Evolutionary conservation across 53 echinoderm and acorn worm genomes (phyloP), one percentile per base, ranked within the genome.

Genomic region (Patiria pectinifera): DNA sequence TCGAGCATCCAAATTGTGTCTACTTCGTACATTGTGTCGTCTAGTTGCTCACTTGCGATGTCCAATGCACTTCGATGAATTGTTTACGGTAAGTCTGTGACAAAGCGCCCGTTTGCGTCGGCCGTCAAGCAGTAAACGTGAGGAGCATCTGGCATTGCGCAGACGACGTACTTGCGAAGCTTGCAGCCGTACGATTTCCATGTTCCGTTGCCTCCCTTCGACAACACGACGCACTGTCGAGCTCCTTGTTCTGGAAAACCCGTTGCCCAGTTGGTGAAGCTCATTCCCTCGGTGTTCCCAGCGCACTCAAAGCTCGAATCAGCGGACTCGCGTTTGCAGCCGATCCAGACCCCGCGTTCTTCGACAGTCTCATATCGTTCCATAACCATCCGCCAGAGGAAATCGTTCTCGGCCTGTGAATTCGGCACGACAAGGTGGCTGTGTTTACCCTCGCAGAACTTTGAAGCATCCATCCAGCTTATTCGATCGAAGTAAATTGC

Each of bases 351-450:
- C 35, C 24, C 78, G 10, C 24, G 78, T 43, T 6, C 44, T 35
- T 3, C 4, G 8, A 0, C 78, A 14, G 35, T 10, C 13, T 22
- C 43, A 78, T 5, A 13, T 14, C 8, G n/a, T 45, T 26, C 78
- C 78, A 78, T 7, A 1, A 43, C 78, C 78, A 14, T 43, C 26
- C 9, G 24, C 78, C 78, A 78, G 78, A 78, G 23, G 78, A 45
- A 26, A 14, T 78, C 78, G 14, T 78, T 78, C 78, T 78, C 78
- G 44, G 78, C 78, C 78, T 78, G 78, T 78, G 78, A 78, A 78
- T 78, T 78, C 43, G 78, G 78, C 78, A 35, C 35, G 35, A 35
- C 35, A 35, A 35, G 35, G 35, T 35, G 35, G 35, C n/a, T 35
- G 35, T 35, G 35, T 35, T 35, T 35, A 35, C 35, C 35, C 0